These are phyloP conservation scores for Orgyia antiqua DNA, from an alignment of 2,888 invertebrate species.

Conservation along the genomic window DNA sequence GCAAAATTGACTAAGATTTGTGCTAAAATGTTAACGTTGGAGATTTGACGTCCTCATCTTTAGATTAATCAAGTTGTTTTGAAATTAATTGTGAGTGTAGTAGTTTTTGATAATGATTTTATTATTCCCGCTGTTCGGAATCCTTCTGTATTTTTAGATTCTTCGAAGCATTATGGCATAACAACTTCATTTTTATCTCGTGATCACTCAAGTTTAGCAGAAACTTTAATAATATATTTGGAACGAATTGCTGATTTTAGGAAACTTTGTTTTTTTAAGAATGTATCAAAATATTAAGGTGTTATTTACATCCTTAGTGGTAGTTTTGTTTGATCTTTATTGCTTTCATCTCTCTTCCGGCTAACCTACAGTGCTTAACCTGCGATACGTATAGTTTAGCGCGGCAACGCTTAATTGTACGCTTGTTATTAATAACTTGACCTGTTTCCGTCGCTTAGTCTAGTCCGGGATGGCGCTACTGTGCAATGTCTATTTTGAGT, in stretches of 20 bases:
- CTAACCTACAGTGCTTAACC: not conserved
- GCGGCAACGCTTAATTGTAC: conserved; percentile 24
- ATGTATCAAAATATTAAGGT: too few species aligned
- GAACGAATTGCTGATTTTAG: not conserved
- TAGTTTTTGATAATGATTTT: too few species aligned
- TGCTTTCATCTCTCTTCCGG: not conserved
- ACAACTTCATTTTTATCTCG: too few species aligned
- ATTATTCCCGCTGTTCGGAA: too few species aligned
- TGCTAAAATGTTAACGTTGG: too few species aligned
- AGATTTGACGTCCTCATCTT: too few species aligned
- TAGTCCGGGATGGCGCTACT: conserved; percentile 19
- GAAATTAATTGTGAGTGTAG: too few species aligned
- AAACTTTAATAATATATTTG: not conserved
- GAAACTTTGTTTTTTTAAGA: not conserved
- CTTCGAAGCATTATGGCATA: too few species aligned
- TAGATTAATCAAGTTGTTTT: too few species aligned
- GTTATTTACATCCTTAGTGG: too few species aligned
- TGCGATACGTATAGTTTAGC: not conserved
- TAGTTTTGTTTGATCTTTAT: not conserved
- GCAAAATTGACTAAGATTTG: too few species aligned
- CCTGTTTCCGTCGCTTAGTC: conserved; percentile 20
- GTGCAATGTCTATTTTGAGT: conserved; percentile 39
- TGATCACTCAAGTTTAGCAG: not conserved
- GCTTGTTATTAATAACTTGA: conserved; percentile 28
- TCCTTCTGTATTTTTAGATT: too few species aligned